Base-by-base conservation (phyloP, 35 echinoderm and acorn worm species). In the Lytechinus variegatus region DNA sequence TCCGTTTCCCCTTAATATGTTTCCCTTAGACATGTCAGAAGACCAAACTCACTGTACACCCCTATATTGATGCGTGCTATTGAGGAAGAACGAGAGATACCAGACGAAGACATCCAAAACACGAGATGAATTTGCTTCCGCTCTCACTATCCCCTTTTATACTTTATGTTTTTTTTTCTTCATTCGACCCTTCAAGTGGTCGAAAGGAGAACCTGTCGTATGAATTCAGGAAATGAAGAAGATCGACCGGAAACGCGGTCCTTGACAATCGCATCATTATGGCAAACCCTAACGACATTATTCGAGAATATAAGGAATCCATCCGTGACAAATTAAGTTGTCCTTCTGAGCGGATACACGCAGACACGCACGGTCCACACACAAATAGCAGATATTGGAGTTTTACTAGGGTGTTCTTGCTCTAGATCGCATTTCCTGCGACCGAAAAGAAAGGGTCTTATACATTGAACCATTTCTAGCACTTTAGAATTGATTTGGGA, bases 161-260 rank as follows among this genome's bases (percentile, higher is more conserved):
- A 16, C 11, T 5, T 89, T 24, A 19, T 8, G 9, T 24, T 90
- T 10, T 52, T 52, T 33, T 90, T 13, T 54, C 61, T 19, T 3
- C n/a, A n/a, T 71, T 10, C 24, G 4, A n/a, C 12, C 21, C 3
- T 24, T 79, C 21, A 24, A 79, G 19, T 79, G 66, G 66, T 79
- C 66, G 66, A 79, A 14, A 7, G 6, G 66, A 79, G 66, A 79
- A 24, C 88, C 88, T 90, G 88, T 44, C 28, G 27, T 10, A 90
- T 90, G 88, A 90, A 27, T 52, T 33, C 66, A 19, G 88, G 88
- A 90, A 90, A 90, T 51, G 88, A 90, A 90, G 52, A 90, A 90
- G 28, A 90, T 90, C 29, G 29, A 44, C 27, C 88, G 88, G 88
- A 90, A 90, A 90, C 9, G 52, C 12, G 52, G 3, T 51, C 88